Evolutionary conservation across 2,113 vertebrate genomes (phyloP), one percentile per base, ranked within the genome.

Genomic region (Miniopterus natalensis): DNA sequence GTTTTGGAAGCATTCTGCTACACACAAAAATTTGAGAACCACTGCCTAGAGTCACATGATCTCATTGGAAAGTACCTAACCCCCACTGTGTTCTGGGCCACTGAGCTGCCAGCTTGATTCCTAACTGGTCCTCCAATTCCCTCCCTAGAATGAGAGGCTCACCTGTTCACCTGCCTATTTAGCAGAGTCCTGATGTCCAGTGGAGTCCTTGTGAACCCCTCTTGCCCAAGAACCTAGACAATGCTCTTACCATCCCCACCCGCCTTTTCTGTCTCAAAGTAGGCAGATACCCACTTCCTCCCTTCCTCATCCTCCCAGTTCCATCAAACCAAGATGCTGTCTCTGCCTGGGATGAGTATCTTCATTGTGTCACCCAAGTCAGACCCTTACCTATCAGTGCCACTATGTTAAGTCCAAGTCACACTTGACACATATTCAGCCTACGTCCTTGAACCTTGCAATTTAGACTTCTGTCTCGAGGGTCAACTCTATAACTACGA

Each of bases 371-470:
- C 45, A 73, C 66, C 61, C 25, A 36, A 53, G 8, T 80, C 23
- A 88, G 61, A 95, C 8, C 51, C 61, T 65, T 40, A 81, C 66
- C 42, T 61, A 17, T 53, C 59, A 68, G n/a, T 91, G 59, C 27
- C 87, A 93, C 65, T 45, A 31, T 75, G 57, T 74, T 90, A 81
- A 81, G 23, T 75, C 59, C 81, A 96, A 75, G 57, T 90, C 27
- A 31, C 45, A 47, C 42, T 15, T n/a, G 59, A 93, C 65, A 81
- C 47, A 68, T 73, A 59, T n/a, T 68, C 75, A 70, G 88, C n/a
- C 86, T 51, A 70, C 70, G 57, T 78, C 61, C 66, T 88, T 90
- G 55, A 94, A 86, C 49, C 68, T 97, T 21, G 2, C 12, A 71
- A 70, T 10, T 91, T 51, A 81, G 61, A 71, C 13, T 29, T 94